phyloP scores from a whole-genome alignment of 1,140 invertebrate species.

The Potamilus streckersoni region DNA sequence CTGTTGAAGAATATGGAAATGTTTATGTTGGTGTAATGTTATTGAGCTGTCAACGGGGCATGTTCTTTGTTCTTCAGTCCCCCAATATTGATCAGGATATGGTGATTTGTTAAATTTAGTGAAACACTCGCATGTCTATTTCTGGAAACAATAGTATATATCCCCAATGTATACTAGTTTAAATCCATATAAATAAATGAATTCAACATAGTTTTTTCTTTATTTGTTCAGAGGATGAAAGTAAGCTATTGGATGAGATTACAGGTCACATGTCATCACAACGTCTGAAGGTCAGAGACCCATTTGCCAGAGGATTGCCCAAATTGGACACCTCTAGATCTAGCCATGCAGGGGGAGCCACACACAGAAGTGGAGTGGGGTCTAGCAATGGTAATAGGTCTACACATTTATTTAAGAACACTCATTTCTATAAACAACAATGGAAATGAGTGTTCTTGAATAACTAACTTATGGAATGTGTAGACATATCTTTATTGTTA shows the following conservation, averaged over 20 bases:
- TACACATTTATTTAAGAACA: constrained; percentile 1
- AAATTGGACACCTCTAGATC: constrained; percentile 26
- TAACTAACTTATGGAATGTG: constrained; percentile 1
- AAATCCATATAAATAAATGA: too few relatives aligned
- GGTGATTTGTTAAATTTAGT: too few relatives aligned
- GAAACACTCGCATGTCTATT: too few relatives aligned
- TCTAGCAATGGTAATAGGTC: constrained; percentile 11
- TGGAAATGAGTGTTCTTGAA: background rate
- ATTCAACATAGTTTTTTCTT: background rate
- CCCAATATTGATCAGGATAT: too few relatives aligned
- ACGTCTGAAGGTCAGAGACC: constrained; percentile 38
- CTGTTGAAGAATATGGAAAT: too few relatives aligned
- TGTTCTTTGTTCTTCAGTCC: too few relatives aligned
- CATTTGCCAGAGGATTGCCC: constrained; percentile 43
- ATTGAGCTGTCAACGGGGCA: too few relatives aligned
- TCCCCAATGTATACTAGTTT: too few relatives aligned
- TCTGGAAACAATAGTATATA: too few relatives aligned
- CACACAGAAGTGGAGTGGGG: constrained; percentile 17
- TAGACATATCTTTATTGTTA: background rate
- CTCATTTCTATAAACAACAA: background rate
- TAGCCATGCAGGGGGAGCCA: constrained; percentile 18
- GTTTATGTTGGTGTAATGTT: too few relatives aligned
- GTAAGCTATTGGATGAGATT: constrained; percentile 55
- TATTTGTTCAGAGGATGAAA: constrained; percentile 50
- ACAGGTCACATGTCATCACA: constrained; percentile 55